Base-by-base conservation (phyloP, 2,113 vertebrate species). In the Leucopsar rothschildi region DNA sequence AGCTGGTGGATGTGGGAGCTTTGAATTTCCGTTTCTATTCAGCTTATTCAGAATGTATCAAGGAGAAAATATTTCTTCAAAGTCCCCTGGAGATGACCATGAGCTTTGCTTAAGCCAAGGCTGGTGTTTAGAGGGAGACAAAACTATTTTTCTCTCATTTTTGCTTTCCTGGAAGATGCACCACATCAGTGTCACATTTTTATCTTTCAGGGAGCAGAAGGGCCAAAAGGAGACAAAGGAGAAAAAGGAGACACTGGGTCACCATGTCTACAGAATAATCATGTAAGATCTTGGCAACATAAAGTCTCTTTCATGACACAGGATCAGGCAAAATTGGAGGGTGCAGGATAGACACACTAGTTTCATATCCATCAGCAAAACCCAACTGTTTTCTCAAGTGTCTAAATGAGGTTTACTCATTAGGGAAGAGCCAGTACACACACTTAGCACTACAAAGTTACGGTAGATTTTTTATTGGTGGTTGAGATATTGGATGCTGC, bases 191-290 rank as follows among this genome's bases (percentile, higher is more conserved):
- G 0, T 42, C 35, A 27, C 0, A 0, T 63, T 84, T 66, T 40
- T 94, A 3, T 80, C 69, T 86, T 47, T 72, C 77, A 99, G 99
- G 99, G 99, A 27, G 64, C 98, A 87, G 98, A 98, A 11, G 99
- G 98, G 69, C 98, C 97, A 42, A 99, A 98, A 95, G 99, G 99
- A 85, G 98, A 99, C 64, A 99, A 98, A 86, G 99, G 99, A 88
- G 98, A 99, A 63, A 99, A 99, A 81, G 99, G 99, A 79, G 98
- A 99, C 91, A 98, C 98, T 0, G 98, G 98, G 17, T 96, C 94
- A 13, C 98, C 98, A 0, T 96, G 88, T 39, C 90, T 99, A 72
- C 98, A 98, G 68, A 99, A 99, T 64, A 99, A 98, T 91, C 97
- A 99, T 84, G 99, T 99, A 92, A 98, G 98, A 69, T 23, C 53